These are phyloP conservation scores for Keiferia lycopersicella DNA, from an alignment of 2,888 invertebrate species.

Conservation along the genomic window DNA sequence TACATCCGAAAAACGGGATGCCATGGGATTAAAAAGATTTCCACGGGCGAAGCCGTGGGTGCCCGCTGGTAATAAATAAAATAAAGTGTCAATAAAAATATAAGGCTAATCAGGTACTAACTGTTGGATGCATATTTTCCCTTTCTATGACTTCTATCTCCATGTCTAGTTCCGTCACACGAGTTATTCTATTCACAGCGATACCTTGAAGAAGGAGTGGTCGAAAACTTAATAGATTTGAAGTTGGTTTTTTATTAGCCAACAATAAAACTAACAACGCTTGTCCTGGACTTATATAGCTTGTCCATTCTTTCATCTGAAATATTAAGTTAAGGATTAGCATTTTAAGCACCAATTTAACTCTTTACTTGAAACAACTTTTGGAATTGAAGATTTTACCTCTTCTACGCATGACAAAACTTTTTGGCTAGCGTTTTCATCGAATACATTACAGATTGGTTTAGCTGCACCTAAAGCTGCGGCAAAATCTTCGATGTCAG, in stretches of 20 bases:
- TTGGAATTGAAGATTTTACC: constrained; percentile 41
- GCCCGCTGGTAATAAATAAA: no score
- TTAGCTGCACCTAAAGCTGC: constrained; percentile 58
- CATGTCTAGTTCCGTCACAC: constrained; percentile 65
- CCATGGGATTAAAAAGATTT: no score
- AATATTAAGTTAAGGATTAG: background rate
- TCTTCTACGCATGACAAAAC: constrained; percentile 55
- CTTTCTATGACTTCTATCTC: constrained; percentile 72
- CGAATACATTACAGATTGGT: constrained; percentile 52
- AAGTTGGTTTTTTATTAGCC: constrained; percentile 65
- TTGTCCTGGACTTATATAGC: constrained; percentile 61
- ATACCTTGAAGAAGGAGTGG: constrained; percentile 66
- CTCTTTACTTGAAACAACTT: background rate
- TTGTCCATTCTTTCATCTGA: constrained; percentile 47
- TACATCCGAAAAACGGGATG: no score
- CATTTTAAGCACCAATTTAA: background rate
- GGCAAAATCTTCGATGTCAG: constrained; percentile 64
- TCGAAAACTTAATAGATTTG: constrained; percentile 57
- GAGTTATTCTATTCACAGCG: constrained; percentile 68
- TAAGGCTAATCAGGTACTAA: no score
- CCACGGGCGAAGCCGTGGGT: no score
- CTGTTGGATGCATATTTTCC: constrained; percentile 60
- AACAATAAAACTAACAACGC: constrained; percentile 63
- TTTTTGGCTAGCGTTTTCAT: constrained; percentile 50
- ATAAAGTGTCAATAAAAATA: no score